Evolutionary conservation across 2,797 vertebrate species (phyloP), one percentile per base, ranked within the genome.

Genomic region (Gobio occitaniae): DNA sequence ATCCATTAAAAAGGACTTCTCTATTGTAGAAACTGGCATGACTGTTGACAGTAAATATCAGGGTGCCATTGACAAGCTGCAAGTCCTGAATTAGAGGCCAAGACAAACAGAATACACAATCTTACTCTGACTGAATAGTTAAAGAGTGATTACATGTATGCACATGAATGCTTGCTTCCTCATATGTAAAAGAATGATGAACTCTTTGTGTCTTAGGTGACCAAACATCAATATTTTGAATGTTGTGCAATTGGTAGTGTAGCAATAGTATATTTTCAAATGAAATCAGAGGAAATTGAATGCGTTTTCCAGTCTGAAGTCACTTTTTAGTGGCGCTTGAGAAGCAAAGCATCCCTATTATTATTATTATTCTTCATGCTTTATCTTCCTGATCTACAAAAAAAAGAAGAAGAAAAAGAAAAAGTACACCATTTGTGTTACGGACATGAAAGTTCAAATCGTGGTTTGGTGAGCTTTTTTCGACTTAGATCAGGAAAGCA

Each of bases 141-240:
- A 52, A 52, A 25, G 13, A 50, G 21, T 12, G 41, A 32, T 44
- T 48, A 44, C 41, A 78, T 65, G 77, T 65, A 48, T 2, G 5
- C 41, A 78, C 59, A 61, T 65, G 56, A 78, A 63, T 2, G 38
- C 4, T 76, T 59, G 32, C 36, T 15, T 77, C 11, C 12, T 41
- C 12, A 59, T 59, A 77, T n/a, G 7, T 77, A 21, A 77, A 38
- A n/a, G 52, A 59, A 56, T 15, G 76, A 61, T 44, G 21, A 63
- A 29, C 38, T 47, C n/a, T 63, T 29, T 54, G 56, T 63, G 76
- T 29, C 76, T 63, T 29, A 63, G 76, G 74, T 63, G n/a, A 78
- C 19, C 74, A 52, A 77, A 59, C 74, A 61, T 77, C 54, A 25
- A 61, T 77, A 77, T 77, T 61, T 61, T 77, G 54, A 61, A 77